These are phyloP conservation scores for Samia ricini DNA, from an alignment of 1,140 invertebrate species.

Conservation along the genomic window DNA sequence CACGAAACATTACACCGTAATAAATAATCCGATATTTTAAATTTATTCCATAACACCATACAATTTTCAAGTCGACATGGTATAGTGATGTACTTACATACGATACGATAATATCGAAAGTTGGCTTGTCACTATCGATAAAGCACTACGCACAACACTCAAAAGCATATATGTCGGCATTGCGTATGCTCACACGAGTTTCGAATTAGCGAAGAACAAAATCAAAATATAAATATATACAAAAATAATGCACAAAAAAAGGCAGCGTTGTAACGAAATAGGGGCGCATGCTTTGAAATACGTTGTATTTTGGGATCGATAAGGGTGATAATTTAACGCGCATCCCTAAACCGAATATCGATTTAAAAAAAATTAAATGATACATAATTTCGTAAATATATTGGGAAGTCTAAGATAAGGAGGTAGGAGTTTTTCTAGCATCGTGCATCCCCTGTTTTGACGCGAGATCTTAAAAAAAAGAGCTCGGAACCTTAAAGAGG, in stretches of 20 bases:
- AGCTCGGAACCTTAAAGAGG: slow-evolving; percentile 68
- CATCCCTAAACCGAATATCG: neutral
- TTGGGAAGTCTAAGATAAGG: slow-evolving; percentile 25
- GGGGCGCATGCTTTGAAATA: slow-evolving; percentile 54
- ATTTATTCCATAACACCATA: slow-evolving; percentile 57
- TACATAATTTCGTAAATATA: neutral
- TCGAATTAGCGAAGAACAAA: slow-evolving; percentile 28
- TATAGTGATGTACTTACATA: slow-evolving; percentile 4
- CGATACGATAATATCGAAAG: neutral
- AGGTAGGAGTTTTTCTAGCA: slow-evolving; percentile 66
- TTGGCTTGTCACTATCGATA: slow-evolving; percentile 14
- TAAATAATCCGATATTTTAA: slow-evolving; percentile 13
- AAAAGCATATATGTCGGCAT: slow-evolving; percentile 61
- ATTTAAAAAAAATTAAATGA: neutral
- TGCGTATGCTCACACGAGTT: slow-evolving; percentile 35
- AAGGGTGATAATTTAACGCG: slow-evolving; percentile 14
- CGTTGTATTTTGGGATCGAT: slow-evolving; percentile 5
- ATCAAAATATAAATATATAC: slow-evolving; percentile 32
- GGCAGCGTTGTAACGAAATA: slow-evolving; percentile 9
- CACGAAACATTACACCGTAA: slow-evolving; percentile 39
- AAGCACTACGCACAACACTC: slow-evolving; percentile 60
- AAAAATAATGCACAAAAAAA: neutral
- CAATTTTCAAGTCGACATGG: slow-evolving; percentile 20
- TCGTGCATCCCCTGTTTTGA: slow-evolving; percentile 74
- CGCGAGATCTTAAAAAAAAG: slow-evolving; percentile 61